phyloP scores from a whole-genome alignment of 2,888 invertebrate species.

The Tetragonula carbonaria region DNA sequence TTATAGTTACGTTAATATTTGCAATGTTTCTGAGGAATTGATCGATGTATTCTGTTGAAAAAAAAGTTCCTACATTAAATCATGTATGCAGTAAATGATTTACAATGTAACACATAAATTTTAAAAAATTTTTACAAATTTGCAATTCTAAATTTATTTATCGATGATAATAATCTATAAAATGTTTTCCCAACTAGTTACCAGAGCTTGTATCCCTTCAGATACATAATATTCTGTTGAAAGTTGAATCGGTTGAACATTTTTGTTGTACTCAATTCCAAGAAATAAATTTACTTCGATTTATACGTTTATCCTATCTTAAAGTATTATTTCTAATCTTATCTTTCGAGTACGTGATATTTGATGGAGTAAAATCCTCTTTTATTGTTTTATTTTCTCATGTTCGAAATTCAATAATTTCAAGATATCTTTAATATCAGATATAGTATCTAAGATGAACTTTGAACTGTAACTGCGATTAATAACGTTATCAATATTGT shows the following conservation, averaged over 20 bases:
- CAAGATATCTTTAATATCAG: not conserved
- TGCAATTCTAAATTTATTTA: too few species aligned
- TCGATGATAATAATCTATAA: not conserved
- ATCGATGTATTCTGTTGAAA: not conserved
- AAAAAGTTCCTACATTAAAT: too few species aligned
- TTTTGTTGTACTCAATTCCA: constrained; percentile 66
- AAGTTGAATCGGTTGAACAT: constrained; percentile 70
- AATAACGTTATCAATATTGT: not conserved
- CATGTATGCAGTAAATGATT: too few species aligned
- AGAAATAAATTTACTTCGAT: not conserved
- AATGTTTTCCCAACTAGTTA: constrained; percentile 76
- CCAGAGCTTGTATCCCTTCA: constrained; percentile 47
- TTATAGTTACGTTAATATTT: constrained; percentile 56
- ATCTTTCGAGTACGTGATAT: not conserved
- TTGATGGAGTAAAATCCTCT: not conserved
- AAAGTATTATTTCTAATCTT: not conserved
- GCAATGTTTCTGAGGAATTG: constrained; percentile 64
- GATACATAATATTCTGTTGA: constrained; percentile 47
- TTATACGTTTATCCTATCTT: not conserved
- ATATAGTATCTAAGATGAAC: not conserved
- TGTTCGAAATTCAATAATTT: not conserved
- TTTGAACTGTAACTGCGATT: not conserved
- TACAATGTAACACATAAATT: too few species aligned
- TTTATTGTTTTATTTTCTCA: not conserved
- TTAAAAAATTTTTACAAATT: too few species aligned